These are phyloP conservation scores for Poicephalus meyeri DNA, from an alignment of 2,113 vertebrate genomes.

Conservation along the genomic window DNA sequence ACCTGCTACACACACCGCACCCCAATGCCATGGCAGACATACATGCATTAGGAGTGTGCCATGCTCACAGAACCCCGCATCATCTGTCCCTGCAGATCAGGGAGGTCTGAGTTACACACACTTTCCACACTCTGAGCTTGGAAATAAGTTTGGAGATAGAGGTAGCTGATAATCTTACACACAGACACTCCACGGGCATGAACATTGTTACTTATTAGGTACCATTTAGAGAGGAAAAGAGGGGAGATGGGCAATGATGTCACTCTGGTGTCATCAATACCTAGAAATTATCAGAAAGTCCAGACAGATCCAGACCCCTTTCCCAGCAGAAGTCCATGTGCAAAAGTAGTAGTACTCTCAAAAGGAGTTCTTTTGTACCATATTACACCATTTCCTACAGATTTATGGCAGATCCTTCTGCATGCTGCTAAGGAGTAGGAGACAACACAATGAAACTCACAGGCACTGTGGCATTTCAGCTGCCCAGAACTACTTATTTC, in stretches of 20 bases:
- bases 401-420: background rate
- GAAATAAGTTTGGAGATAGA: background rate
- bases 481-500: background rate
- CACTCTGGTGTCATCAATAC: background rate
- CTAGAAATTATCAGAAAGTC: background rate
- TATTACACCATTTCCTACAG: background rate
- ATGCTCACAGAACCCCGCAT: accelerated
- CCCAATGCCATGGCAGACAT: background rate
- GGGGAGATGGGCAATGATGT: background rate
- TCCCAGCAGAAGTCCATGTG: background rate
- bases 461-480: background rate
- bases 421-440: background rate
- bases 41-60: background rate
- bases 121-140: background rate
- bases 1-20: background rate
- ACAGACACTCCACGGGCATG: background rate
- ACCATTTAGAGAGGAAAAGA: background rate
- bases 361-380: background rate
- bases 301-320: background rate
- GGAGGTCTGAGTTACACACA: background rate
- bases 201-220: background rate
- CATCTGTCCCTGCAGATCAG: background rate
- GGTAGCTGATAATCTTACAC: background rate
- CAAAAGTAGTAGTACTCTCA: background rate
- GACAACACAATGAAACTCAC: background rate